Evolutionary conservation across 2,797 vertebrate genomes (phyloP).

Genomic region (Leontocebus nigricollis): DNA sequence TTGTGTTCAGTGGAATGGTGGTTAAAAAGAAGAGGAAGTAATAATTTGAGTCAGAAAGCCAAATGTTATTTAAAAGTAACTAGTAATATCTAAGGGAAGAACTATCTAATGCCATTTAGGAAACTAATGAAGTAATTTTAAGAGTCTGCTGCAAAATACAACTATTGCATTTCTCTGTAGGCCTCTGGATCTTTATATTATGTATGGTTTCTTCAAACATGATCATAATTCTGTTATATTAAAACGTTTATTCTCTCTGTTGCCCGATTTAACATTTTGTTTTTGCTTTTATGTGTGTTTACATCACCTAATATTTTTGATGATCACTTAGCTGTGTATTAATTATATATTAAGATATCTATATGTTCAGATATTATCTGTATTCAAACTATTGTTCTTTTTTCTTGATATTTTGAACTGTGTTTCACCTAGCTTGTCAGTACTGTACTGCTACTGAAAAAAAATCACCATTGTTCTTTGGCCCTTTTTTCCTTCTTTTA

Average conservation of each 20-base stretch:
- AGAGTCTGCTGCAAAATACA: not conserved
- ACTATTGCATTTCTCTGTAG: not conserved
- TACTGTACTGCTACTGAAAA: not conserved
- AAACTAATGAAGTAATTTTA: not conserved
- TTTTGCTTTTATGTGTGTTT: conserved; percentile 1
- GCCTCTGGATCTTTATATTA: not conserved
- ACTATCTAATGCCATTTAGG: not conserved
- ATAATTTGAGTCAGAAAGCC: not conserved
- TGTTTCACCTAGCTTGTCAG: not conserved
- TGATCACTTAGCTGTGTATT: not conserved
- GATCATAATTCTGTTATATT: not conserved
- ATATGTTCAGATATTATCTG: not conserved
- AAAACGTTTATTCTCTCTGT: not conserved
- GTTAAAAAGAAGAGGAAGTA: not conserved
- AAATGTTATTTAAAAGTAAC: conserved; percentile 33
- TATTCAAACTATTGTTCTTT: not conserved
- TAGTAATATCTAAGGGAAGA: not conserved
- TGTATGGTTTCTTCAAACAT: not conserved
- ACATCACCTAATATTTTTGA: not conserved
- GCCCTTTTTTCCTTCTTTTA: not conserved
- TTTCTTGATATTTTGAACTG: not conserved
- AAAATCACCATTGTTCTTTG: not conserved
- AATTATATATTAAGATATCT: not conserved
- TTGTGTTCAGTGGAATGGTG: not conserved
- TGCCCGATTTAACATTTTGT: not conserved